Percentiles rank a stretch among this genome's conserved stretches.
These are phyloP conservation scores for Camponotus pennsylvanicus DNA, from an alignment of 1,140 invertebrate genomes.

Conservation along the genomic window DNA sequence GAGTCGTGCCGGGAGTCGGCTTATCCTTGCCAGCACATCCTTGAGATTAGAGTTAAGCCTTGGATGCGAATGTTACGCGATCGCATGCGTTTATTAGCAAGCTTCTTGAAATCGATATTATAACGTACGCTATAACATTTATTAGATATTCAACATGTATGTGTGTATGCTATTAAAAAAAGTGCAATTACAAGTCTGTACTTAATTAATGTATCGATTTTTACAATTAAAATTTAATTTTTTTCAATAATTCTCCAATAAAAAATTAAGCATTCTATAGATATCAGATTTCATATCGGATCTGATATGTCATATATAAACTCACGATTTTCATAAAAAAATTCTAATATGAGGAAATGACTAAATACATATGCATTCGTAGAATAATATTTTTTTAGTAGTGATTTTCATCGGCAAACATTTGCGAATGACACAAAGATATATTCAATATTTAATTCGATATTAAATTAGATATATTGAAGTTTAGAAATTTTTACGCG, in stretches of 20 bases:
- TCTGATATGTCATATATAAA: neutral
- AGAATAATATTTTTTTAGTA: slow-evolving; percentile 37
- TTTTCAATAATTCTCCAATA: neutral
- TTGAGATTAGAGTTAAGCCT: slow-evolving; percentile 45
- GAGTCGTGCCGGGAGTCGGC: neutral
- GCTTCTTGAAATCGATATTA: slow-evolving; percentile 11
- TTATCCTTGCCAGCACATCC: slow-evolving; percentile 9
- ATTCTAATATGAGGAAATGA: neutral
- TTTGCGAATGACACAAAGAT: slow-evolving; percentile 6
- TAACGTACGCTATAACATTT: neutral
- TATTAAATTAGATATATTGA: too few relatives aligned
- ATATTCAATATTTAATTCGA: neutral
- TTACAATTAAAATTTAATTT: neutral
- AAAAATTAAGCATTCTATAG: neutral
- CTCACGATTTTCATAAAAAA: neutral
- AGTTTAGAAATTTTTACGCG: neutral
- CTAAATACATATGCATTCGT: neutral
- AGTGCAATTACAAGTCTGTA: neutral
- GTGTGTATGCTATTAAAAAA: neutral
- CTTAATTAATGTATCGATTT: neutral
- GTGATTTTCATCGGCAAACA: slow-evolving; percentile 19
- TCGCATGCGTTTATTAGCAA: slow-evolving; percentile 17
- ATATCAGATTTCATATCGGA: neutral
- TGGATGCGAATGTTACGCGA: slow-evolving; percentile 31
- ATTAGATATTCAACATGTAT: neutral